Evolutionary conservation across 2,888 invertebrate genomes (phyloP), one percentile per base, ranked within the genome.

Genomic region (Crepidodera aurea): DNA sequence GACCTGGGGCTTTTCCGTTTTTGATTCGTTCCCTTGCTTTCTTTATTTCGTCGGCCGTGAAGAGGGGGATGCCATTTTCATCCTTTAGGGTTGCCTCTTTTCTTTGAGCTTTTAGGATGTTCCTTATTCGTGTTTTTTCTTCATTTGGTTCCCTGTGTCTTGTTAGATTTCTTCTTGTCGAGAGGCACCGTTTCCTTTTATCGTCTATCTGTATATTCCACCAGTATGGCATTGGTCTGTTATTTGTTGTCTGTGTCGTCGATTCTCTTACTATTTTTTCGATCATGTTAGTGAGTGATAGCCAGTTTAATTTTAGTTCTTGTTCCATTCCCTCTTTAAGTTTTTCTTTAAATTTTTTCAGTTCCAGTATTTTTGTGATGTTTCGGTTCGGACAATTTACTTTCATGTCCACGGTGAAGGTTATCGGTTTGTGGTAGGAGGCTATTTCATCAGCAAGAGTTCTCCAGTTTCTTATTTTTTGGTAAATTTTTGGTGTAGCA

Each of bases 1-100:
- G 65, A 0, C 71, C 71, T 4, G 71, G 66, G 0, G 71, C 70
- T 39, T 70, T 72, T 6, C 40, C 40, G 16, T 44, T 63, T 10
- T 64, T 62, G 7, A 70, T 15, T 10, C 48, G 60, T 1, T 3
- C 15, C 1, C 53, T 57, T 0, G 68, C 71, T 6, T 27, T 37
- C 16, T 6, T 5, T 8, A 70, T 46, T 25, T 70, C 67, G 6
- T 57, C 62, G 6, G 6, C 2, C 1, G 29, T 29, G 10, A 29
- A 10, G 2, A 6, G 22, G 10, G 29, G 29, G 6, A 29, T 10
- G 2, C 6, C 10, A 1, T 29, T 10, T 10, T 10, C 25, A n/a
- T n/a, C n/a, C 4, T 25, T 6, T 6, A 4, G 4, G 3, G 25
- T 5, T 2, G 12, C 12, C 13, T 34, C 34, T 12, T 34, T 34